phyloP scores from a whole-genome alignment of 2,113 vertebrate genomes.

The Pterocles burchelli region DNA sequence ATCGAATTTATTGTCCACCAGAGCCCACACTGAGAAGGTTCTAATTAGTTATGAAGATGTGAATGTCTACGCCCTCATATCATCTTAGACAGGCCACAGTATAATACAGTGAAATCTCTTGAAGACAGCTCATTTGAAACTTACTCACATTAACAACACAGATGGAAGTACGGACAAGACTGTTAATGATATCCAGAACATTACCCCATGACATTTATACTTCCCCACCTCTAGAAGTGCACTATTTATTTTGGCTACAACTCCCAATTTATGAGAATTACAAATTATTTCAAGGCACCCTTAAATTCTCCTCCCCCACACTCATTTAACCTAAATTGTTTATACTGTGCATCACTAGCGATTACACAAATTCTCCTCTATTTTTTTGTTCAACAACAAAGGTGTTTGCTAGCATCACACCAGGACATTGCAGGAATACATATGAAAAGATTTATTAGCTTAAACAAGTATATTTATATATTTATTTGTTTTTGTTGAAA shows the following conservation, averaged over 20 bases:
- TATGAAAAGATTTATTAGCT: not conserved
- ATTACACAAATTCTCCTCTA: not conserved
- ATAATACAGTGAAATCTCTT: not conserved
- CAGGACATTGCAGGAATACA: not conserved
- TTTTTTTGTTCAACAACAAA: not conserved
- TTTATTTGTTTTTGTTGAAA: constrained; percentile 7
- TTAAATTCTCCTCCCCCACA: not conserved
- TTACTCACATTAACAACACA: not conserved
- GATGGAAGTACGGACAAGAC: not conserved
- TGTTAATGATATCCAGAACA: not conserved
- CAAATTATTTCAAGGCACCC: not conserved
- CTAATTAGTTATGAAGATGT: not conserved
- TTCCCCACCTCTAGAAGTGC: not conserved
- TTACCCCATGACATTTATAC: not conserved
- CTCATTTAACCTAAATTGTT: not conserved
- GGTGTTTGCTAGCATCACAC: not conserved
- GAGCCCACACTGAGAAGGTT: not conserved
- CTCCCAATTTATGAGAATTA: not conserved
- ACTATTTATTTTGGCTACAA: not conserved
- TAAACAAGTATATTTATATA: not conserved
- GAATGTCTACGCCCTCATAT: not conserved
- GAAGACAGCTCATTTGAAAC: not conserved
- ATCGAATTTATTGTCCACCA: not conserved
- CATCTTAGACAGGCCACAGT: not conserved
- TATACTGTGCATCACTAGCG: not conserved